Percentiles rank a stretch among this genome's conserved stretches.
phyloP scores from a whole-genome alignment of 2,888 invertebrate genomes.

The Anarsia innoxiella region DNA sequence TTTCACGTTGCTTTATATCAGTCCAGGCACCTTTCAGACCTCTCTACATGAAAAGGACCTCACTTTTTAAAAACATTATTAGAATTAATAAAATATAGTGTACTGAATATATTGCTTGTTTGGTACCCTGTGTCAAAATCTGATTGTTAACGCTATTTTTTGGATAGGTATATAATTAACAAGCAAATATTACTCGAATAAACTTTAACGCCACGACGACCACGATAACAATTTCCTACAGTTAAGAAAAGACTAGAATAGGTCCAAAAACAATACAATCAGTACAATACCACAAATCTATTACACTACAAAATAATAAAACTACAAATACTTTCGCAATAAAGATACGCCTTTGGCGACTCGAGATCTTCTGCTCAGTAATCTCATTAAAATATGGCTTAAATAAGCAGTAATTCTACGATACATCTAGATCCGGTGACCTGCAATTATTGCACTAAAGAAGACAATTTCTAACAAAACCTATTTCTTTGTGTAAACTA shows the following conservation, averaged over 20 bases:
- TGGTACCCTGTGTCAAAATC: no score
- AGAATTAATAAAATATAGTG: no score
- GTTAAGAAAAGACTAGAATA: background rate
- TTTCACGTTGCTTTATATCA: conserved; percentile 47
- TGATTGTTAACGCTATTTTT: no score
- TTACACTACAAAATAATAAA: no score
- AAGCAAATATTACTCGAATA: background rate
- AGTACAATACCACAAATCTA: no score
- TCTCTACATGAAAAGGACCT: conserved; percentile 46
- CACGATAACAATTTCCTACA: no score
- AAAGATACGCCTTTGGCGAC: conserved; percentile 50
- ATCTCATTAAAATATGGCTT: conserved; percentile 55
- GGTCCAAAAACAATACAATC: background rate
- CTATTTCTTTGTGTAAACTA: no score
- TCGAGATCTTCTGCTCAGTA: conserved; percentile 51
- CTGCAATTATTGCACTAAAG: conserved; percentile 38
- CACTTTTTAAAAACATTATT: conserved; percentile 53
- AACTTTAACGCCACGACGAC: no score
- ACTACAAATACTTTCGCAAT: conserved; percentile 37
- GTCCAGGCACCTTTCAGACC: conserved; percentile 61
- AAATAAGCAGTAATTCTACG: conserved; percentile 33
- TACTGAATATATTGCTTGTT: no score
- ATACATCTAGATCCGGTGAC: conserved; percentile 30
- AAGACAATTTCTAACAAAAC: no score
- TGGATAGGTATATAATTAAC: no score